Percentiles rank a stretch among this genome's conserved stretches.
Conservation (phyloP, 2,888 invertebrate genomes). For the Drosophila koepferae region DNA sequence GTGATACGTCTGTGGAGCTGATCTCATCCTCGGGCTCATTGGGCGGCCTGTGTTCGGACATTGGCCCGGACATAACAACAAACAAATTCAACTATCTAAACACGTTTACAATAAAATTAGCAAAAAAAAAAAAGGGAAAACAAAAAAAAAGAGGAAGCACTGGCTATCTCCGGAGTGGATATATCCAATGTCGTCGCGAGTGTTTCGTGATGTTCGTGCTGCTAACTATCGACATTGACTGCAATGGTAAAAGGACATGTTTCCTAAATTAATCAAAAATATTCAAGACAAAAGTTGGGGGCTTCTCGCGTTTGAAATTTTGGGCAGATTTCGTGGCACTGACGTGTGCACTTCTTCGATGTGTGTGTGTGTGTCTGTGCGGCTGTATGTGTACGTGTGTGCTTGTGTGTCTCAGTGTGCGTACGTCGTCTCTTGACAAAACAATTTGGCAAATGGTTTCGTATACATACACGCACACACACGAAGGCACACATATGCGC, state of each 20-base stretch:
- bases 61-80: conserved; percentile 29
- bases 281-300: conserved; percentile 5
- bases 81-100: conserved; percentile 48
- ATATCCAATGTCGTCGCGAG: conserved; percentile 62
- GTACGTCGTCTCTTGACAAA: conserved; percentile 10
- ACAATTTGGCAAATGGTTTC: conserved; percentile 2
- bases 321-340: conserved; percentile 67
- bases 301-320: conserved; percentile 9
- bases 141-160: conserved; percentile 39
- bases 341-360: conserved; percentile 69
- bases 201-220: conserved; percentile 47
- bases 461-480: no score
- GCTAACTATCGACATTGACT: conserved; percentile 74
- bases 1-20: conserved; percentile 52
- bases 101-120: conserved; percentile 14
- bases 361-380: conserved; percentile 47
- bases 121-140: conserved; percentile 12
- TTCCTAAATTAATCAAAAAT: not conserved
- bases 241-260: conserved; percentile 44
- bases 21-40: conserved; percentile 48
- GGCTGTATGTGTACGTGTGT: conserved; percentile 14
- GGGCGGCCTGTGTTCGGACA: conserved; percentile 34
- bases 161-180: conserved; percentile 64
- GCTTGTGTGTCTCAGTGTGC: conserved; percentile 12
- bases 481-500: no score